Conservation (phyloP, 2,113 vertebrate species). For the Pseudorasbora parva region DNA sequence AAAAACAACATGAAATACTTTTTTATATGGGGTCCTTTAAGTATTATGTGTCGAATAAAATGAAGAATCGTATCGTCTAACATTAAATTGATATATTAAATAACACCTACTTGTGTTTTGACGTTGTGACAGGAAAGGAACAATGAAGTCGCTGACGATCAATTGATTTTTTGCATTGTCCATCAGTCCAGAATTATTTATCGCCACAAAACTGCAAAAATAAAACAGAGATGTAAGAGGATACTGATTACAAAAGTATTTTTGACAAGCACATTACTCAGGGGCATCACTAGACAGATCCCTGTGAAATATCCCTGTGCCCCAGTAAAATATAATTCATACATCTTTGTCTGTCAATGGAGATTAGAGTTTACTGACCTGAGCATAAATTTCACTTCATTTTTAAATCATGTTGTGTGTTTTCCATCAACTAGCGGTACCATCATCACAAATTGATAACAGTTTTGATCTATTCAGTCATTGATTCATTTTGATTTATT, state of each 20-base stretch:
- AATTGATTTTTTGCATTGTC: fast-evolving
- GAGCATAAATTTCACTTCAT: neutral
- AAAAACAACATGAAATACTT: neutral
- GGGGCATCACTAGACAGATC: too few species aligned
- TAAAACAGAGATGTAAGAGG: neutral
- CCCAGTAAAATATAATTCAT: too few species aligned
- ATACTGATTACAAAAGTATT: neutral
- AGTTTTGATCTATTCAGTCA: too few species aligned
- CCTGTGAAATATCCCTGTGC: too few species aligned
- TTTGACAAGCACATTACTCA: too few species aligned
- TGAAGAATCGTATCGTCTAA: too few species aligned
- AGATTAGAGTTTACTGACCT: neutral
- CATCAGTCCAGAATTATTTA: conserved; percentile 16
- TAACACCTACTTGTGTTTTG: neutral
- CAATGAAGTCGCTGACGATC: neutral
- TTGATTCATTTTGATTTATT: neutral
- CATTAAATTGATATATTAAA: neutral
- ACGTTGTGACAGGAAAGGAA: neutral
- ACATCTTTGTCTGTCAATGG: neutral
- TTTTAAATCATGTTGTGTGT: too few species aligned
- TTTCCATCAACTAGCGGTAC: too few species aligned
- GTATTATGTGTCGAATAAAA: neutral
- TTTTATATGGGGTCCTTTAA: neutral
- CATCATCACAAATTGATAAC: too few species aligned
- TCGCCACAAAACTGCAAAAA: neutral